Evolutionary conservation across 1,140 invertebrate genomes (phyloP), one percentile per base, ranked within the genome.

Genomic region (Zaprionus ornatus): DNA sequence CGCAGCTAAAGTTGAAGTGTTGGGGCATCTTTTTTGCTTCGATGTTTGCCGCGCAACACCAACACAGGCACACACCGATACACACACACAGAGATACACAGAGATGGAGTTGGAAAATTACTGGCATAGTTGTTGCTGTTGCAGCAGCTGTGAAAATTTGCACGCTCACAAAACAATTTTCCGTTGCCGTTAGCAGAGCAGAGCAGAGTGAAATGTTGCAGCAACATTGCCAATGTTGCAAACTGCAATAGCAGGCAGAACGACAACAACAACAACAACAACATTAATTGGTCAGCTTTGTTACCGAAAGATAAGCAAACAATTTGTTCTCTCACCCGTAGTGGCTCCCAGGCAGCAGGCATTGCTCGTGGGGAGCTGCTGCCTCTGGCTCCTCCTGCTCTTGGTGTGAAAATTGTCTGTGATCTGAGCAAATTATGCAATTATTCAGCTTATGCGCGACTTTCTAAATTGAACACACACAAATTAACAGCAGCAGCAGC

Each of bases 61-160:
- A 17, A 74, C 75, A 68, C 73, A 75, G 40, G 57, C 13, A 45
- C 50, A 60, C n/a, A 68, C 35, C 54, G 25, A 52, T 21, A 55
- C 4, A 68, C 27, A 56, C 32, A 60, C 19, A 71, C 29, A 17
- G n/a, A 17, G 23, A 62, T 32, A 62, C 52, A 66, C 74, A 65
- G 13, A 64, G 62, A 9, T 32, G 29, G 35, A 56, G 64, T 45
- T 66, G 64, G 54, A 66, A 88, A 88, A 87, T 87, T 87, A 75
- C 84, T 84, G 68, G 84, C 80, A 87, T 87, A 84, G 84, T 79
- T 87, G 74, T 79, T 76, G 72, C 60, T 82, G 74, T 66, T 78
- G 80, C 70, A 77, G 85, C 84, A 87, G 84, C 84, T 87, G 84
- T 88, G 84, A 88, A 88, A 88, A 88, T 88, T 88, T 88, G 84